Evolutionary conservation across 2,888 invertebrate genomes (phyloP).

Genomic region (Lobophora halterata): DNA sequence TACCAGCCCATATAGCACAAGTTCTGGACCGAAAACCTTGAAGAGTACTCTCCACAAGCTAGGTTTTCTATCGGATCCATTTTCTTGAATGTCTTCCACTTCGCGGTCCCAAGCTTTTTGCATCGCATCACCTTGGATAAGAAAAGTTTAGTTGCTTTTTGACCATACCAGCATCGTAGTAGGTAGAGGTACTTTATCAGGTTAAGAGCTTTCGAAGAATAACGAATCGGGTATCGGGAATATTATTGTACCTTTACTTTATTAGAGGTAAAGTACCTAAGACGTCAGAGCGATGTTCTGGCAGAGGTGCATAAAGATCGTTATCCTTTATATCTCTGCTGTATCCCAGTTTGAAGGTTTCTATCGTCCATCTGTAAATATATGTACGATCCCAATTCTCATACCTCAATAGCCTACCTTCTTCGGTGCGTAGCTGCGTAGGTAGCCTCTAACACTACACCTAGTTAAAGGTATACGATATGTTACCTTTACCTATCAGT

Average conservation of each 20-base stretch:
- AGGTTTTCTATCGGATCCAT: constrained; percentile 61
- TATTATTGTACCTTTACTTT: too few relatives aligned
- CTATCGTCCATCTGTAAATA: constrained; percentile 83
- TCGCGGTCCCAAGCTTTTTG: constrained; percentile 83
- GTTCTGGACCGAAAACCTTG: constrained; percentile 82
- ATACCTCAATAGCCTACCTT: too few relatives aligned
- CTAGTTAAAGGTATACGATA: too few relatives aligned
- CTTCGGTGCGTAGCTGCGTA: too few relatives aligned
- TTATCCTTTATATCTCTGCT: constrained; percentile 83
- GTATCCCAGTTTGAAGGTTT: constrained; percentile 85
- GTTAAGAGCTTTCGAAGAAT: too few relatives aligned
- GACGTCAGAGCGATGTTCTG: constrained; percentile 84
- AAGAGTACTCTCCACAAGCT: constrained; percentile 81
- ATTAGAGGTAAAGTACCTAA: constrained; percentile 62
- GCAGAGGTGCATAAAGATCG: constrained; percentile 84
- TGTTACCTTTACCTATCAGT: too few relatives aligned
- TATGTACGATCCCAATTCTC: too few relatives aligned
- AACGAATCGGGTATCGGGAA: too few relatives aligned
- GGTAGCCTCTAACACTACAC: too few relatives aligned
- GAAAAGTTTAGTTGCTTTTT: background rate
- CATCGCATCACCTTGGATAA: constrained; percentile 81
- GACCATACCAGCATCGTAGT: too few relatives aligned
- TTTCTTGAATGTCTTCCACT: constrained; percentile 47
- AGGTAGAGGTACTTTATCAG: too few relatives aligned
- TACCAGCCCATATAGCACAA: constrained; percentile 82